A percentile compares a stretch with the other conserved stretches of the same genome.
These are phyloP conservation scores for Icerya purchasi DNA, from an alignment of 2,888 invertebrate species.

Conservation along the genomic window DNA sequence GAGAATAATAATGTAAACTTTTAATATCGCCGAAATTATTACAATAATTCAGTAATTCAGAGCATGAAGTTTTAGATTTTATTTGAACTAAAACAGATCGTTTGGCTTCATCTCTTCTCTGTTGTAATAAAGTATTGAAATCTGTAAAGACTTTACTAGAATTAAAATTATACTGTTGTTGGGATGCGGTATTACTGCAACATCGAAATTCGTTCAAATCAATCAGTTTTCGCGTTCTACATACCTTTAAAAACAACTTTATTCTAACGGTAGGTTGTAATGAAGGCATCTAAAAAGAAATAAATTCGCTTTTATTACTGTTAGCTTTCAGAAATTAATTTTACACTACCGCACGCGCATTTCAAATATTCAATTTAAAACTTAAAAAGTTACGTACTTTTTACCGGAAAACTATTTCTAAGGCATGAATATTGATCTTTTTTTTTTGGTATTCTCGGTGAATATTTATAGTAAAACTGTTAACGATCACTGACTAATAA, in stretches of 20 bases:
- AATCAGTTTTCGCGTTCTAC: not conserved
- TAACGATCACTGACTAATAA: too few relatives aligned
- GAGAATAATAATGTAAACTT: constrained; percentile 18
- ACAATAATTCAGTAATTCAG: constrained; percentile 47
- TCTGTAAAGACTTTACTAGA: not conserved
- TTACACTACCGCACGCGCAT: too few relatives aligned
- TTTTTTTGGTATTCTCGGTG: too few relatives aligned
- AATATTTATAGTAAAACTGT: too few relatives aligned
- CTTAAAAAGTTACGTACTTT: too few relatives aligned
- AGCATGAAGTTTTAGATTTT: constrained; percentile 42
- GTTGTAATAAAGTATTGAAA: constrained; percentile 36
- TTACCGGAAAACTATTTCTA: too few relatives aligned
- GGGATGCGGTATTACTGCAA: too few relatives aligned
- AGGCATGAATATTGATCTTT: too few relatives aligned
- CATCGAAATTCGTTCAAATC: not conserved
- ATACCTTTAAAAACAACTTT: not conserved
- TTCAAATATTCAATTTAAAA: too few relatives aligned
- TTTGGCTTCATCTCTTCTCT: constrained; percentile 39
- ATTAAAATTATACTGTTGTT: not conserved
- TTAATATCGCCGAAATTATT: constrained; percentile 39
- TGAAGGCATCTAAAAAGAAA: not conserved
- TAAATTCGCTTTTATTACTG: too few relatives aligned
- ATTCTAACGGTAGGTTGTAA: not conserved
- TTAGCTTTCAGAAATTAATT: too few relatives aligned
- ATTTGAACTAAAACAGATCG: constrained; percentile 55